Percentiles rank a stretch among this genome's conserved stretches.
These are phyloP conservation scores for Drosophila varians DNA, from an alignment of 1,140 invertebrate genomes.

Conservation along the genomic window DNA sequence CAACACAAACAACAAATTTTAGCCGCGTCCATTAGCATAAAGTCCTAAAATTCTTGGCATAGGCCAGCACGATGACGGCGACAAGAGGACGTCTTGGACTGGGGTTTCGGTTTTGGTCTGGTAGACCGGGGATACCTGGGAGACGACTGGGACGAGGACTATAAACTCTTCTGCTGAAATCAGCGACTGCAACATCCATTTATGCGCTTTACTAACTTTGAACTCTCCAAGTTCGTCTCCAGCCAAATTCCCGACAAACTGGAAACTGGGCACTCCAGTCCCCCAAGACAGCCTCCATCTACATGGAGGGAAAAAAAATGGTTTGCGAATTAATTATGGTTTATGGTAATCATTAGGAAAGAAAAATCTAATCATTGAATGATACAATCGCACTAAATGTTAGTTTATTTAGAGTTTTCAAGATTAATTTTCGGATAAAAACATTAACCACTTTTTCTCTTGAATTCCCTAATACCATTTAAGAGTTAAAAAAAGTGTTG, in stretches of 20 bases:
- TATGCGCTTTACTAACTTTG: slow-evolving; percentile 58
- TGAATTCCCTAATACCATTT: no score
- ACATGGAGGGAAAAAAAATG: slow-evolving; percentile 1
- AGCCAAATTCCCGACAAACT: slow-evolving; percentile 56
- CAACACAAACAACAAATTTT: slow-evolving; percentile 47
- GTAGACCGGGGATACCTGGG: not conserved
- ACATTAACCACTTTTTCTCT: not conserved
- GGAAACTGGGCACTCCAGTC: slow-evolving; percentile 43
- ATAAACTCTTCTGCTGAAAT: slow-evolving; percentile 53
- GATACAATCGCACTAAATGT: not conserved
- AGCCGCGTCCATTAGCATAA: slow-evolving; percentile 69
- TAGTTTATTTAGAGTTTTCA: not conserved
- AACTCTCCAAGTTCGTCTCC: slow-evolving; percentile 40
- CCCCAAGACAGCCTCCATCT: slow-evolving; percentile 4
- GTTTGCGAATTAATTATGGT: not conserved
- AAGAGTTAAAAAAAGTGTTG: no score
- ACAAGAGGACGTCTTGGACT: slow-evolving; percentile 42
- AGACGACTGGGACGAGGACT: slow-evolving; percentile 26
- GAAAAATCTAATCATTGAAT: not conserved
- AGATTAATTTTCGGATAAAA: not conserved
- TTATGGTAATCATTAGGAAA: not conserved
- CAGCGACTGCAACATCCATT: slow-evolving; percentile 65
- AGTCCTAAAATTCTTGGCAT: slow-evolving; percentile 58
- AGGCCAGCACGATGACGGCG: slow-evolving; percentile 40
- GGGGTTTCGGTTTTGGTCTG: not conserved